Evolutionary conservation across 2,888 invertebrate species (phyloP).

Genomic region (Xestobium rufovillosum): DNA sequence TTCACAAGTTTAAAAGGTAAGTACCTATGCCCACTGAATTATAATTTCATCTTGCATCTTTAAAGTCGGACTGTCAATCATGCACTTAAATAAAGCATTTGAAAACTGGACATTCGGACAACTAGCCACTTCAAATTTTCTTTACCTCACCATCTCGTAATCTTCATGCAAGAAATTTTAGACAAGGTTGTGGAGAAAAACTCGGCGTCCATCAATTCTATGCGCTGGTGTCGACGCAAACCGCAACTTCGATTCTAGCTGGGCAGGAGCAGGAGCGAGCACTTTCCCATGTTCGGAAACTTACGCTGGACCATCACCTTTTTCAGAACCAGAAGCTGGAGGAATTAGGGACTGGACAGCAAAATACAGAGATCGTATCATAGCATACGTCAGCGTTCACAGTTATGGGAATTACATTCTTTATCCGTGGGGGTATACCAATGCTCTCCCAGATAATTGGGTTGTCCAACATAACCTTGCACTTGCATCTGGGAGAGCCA

Average conservation of each 20-base stretch:
- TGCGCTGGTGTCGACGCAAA: slow-evolving; percentile 27
- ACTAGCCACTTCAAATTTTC: too few relatives aligned
- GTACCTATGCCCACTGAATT: too few relatives aligned
- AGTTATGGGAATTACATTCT: slow-evolving; percentile 63
- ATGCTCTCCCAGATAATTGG: slow-evolving; percentile 41
- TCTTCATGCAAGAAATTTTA: too few relatives aligned
- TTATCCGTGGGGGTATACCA: slow-evolving; percentile 62
- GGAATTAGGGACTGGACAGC: slow-evolving; percentile 51
- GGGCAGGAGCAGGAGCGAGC: slow-evolving; percentile 49
- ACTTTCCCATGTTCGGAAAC: slow-evolving; percentile 40
- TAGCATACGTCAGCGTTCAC: slow-evolving; percentile 66
- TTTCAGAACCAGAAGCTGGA: slow-evolving; percentile 51
- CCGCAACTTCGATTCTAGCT: slow-evolving; percentile 60
- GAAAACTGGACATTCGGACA: too few relatives aligned
- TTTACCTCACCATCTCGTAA: too few relatives aligned
- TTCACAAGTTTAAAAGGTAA: too few relatives aligned
- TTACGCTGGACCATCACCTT: slow-evolving; percentile 43
- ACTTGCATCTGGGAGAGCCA: slow-evolving; percentile 41
- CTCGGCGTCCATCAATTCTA: slow-evolving; percentile 16
- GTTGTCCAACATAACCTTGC: slow-evolving; percentile 45
- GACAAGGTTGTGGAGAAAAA: slow-evolving; percentile 32
- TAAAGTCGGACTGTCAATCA: too few relatives aligned
- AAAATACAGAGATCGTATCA: slow-evolving; percentile 41
- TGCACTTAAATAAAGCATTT: too few relatives aligned
- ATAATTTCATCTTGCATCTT: too few relatives aligned